Percentiles rank a stretch among this genome's conserved stretches.
Evolutionary conservation across 2,888 invertebrate genomes (phyloP).

Genomic region (Hyposoter didymator): DNA sequence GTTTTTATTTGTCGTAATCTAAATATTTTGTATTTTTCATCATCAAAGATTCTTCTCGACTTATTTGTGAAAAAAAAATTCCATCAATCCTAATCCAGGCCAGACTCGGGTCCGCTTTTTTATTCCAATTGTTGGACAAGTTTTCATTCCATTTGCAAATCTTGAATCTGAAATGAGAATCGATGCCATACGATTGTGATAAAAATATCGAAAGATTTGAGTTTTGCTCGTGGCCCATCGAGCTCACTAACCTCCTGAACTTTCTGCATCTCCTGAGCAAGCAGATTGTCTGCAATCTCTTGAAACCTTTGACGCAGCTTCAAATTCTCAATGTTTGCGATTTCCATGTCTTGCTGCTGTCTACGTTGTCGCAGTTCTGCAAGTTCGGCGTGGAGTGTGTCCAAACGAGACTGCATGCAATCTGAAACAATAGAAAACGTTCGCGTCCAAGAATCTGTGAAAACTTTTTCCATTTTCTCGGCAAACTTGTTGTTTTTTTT

Average conservation of each 20-base stretch:
- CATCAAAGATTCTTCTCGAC: not conserved
- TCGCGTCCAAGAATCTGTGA: not conserved
- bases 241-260: slow-evolving; percentile 88
- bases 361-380: slow-evolving; percentile 90
- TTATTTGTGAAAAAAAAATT: not conserved
- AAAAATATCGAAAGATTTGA: slow-evolving; percentile 7
- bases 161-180: slow-evolving; percentile 76
- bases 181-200: not conserved
- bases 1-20: not conserved
- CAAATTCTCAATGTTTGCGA: slow-evolving; percentile 93
- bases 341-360: slow-evolving; percentile 92
- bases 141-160: slow-evolving; percentile 75
- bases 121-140: not conserved
- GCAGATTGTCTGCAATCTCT: slow-evolving; percentile 91
- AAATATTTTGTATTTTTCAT: not conserved
- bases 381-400: slow-evolving; percentile 90
- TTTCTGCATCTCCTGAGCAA: slow-evolving; percentile 90
- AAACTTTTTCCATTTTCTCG: not conserved
- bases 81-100: not conserved
- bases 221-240: not conserved
- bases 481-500: not conserved
- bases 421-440: slow-evolving; percentile 73
- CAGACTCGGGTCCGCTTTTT: not conserved
- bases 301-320: slow-evolving; percentile 93
- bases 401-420: slow-evolving; percentile 88